Percentiles rank a stretch among this genome's conserved stretches.
Evolutionary conservation across 1,140 invertebrate genomes (phyloP).

Genomic region (Plodia interpunctella): DNA sequence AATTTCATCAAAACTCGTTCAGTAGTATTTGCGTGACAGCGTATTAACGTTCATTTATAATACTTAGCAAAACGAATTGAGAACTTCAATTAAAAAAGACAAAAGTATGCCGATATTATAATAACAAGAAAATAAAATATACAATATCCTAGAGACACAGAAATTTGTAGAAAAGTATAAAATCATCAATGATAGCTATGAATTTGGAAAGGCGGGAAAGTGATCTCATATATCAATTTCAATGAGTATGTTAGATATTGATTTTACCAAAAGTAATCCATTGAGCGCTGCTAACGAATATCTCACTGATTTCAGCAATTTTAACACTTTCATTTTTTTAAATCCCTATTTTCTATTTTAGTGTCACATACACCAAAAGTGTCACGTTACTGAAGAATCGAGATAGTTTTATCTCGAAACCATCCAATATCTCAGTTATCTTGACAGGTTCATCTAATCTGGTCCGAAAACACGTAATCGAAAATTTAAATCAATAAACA

Average conservation of each 20-base stretch:
- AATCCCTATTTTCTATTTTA: neutral
- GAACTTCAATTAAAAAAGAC: too few relatives aligned
- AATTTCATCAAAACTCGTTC: too few relatives aligned
- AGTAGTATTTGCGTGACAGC: too few relatives aligned
- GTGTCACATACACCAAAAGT: slow-evolving; percentile 17
- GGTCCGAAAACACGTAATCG: neutral
- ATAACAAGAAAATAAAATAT: too few relatives aligned
- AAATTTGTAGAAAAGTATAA: too few relatives aligned
- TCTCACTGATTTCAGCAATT: slow-evolving; percentile 57
- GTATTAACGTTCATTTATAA: too few relatives aligned
- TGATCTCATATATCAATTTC: neutral
- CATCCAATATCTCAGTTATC: slow-evolving; percentile 62
- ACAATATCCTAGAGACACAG: too few relatives aligned
- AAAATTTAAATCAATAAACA: neutral
- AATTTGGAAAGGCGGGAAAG: neutral
- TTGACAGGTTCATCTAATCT: slow-evolving; percentile 57
- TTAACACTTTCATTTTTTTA: slow-evolving; percentile 42
- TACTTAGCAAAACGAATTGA: too few relatives aligned
- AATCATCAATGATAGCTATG: too few relatives aligned
- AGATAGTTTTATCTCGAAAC: slow-evolving; percentile 47
- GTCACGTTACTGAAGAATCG: slow-evolving; percentile 36
- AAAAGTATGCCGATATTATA: too few relatives aligned
- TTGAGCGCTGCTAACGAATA: slow-evolving; percentile 53
- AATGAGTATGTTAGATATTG: neutral
- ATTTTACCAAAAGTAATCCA: slow-evolving; percentile 54